These are phyloP conservation scores for Polypedilum vanderplanki DNA, from an alignment of 1,140 invertebrate genomes.

Conservation along the genomic window DNA sequence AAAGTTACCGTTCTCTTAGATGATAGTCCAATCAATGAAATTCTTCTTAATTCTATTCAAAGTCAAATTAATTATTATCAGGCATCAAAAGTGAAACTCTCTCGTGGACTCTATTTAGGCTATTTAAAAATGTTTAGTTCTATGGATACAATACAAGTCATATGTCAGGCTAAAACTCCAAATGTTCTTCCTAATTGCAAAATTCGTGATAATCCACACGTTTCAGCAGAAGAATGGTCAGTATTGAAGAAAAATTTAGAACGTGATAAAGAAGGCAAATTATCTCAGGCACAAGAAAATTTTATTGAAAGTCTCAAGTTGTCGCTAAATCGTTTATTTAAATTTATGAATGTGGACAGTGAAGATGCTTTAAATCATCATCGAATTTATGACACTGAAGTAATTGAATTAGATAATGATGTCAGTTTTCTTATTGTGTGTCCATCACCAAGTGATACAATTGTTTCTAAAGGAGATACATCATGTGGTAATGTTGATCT, in stretches of 20 bases:
- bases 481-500: slow-evolving; percentile 52
- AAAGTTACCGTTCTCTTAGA: slow-evolving; percentile 50
- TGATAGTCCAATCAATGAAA: slow-evolving; percentile 69
- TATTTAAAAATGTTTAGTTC: slow-evolving; percentile 94
- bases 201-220: slow-evolving; percentile 89
- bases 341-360: slow-evolving; percentile 66
- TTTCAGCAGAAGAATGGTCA: slow-evolving; percentile 91
- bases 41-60: slow-evolving; percentile 74
- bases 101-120: slow-evolving; percentile 83
- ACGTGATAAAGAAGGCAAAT: slow-evolving; percentile 47
- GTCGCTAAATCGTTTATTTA: slow-evolving; percentile 64
- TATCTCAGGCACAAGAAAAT: slow-evolving; percentile 65
- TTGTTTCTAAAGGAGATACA: not conserved
- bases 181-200: slow-evolving; percentile 90
- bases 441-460: slow-evolving; percentile 64
- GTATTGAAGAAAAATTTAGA: slow-evolving; percentile 53
- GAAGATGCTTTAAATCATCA: slow-evolving; percentile 61
- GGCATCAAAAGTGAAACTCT: slow-evolving; percentile 66
- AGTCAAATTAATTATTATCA: slow-evolving; percentile 91
- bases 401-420: slow-evolving; percentile 80
- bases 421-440: slow-evolving; percentile 86
- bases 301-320: slow-evolving; percentile 68
- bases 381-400: slow-evolving; percentile 83
- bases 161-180: slow-evolving; percentile 82
- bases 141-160: slow-evolving; percentile 87